A percentile compares a stretch with the other conserved stretches of the same genome.
These are phyloP conservation scores for Drosophila rellima DNA, from an alignment of 2,888 invertebrate species.

Conservation along the genomic window DNA sequence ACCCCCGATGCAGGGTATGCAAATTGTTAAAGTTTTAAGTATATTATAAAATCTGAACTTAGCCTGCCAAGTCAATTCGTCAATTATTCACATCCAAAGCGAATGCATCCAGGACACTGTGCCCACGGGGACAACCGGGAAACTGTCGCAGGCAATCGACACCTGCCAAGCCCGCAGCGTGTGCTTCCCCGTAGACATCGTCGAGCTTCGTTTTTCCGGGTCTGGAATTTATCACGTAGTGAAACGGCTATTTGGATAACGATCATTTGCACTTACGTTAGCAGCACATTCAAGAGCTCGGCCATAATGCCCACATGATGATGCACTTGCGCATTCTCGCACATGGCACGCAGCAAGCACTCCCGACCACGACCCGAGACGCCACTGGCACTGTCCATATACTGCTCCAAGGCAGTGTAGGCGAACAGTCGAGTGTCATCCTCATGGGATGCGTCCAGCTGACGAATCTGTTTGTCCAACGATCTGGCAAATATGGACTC, in stretches of 20 bases:
- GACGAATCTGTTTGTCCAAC: conserved; percentile 52
- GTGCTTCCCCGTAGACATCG: conserved; percentile 87
- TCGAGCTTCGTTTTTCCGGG: conserved; percentile 85
- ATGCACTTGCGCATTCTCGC: conserved; percentile 84
- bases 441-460: conserved; percentile 56
- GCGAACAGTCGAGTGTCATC: conserved; percentile 82
- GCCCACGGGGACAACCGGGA: conserved; percentile 87
- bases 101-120: conserved; percentile 86
- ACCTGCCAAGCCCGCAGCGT: conserved; percentile 68
- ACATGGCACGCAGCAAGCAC: conserved; percentile 82
- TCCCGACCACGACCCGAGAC: conserved; percentile 64
- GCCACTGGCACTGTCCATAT: conserved; percentile 65
- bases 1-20: too few relatives aligned
- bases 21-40: too few relatives aligned
- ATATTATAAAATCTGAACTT: conserved; percentile 3
- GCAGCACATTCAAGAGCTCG: conserved; percentile 58
- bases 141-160: conserved; percentile 88
- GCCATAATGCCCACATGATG: conserved; percentile 79
- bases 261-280: conserved; percentile 46
- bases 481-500: conserved; percentile 76
- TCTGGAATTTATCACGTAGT: conserved; percentile 33
- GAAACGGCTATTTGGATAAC: neutral
- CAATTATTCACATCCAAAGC: conserved; percentile 52
- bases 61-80: conserved; percentile 40
- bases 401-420: conserved; percentile 79